Conservation (phyloP, 2,113 vertebrate species). For the Saccopteryx leptura region DNA sequence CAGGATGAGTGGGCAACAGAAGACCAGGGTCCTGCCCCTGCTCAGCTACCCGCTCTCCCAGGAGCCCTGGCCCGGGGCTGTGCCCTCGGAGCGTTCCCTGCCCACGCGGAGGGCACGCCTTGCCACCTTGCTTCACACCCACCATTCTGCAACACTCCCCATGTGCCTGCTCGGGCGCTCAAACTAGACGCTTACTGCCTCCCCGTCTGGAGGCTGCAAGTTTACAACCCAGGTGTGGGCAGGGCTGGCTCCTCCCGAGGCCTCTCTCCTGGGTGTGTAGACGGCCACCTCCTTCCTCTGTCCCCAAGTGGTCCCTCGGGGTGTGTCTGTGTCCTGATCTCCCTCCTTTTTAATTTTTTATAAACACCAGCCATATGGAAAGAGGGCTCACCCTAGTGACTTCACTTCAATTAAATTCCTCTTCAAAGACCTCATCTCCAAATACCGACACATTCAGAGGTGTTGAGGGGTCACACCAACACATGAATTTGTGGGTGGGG, state of each 20-base stretch:
- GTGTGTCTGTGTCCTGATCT: background rate
- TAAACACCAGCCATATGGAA: background rate
- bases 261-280: background rate
- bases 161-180: background rate
- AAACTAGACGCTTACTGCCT: fast-evolving
- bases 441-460: background rate
- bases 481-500: background rate
- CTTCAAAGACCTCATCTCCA: background rate
- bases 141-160: fast-evolving
- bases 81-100: background rate
- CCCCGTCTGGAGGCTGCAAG: background rate
- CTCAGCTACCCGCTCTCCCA: background rate
- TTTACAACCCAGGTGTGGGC: fast-evolving
- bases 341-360: background rate
- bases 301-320: background rate
- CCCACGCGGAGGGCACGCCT: fast-evolving
- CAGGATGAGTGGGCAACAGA: background rate
- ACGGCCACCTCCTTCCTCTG: fast-evolving
- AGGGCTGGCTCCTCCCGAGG: fast-evolving
- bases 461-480: background rate
- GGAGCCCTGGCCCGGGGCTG: background rate
- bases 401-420: background rate
- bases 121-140: background rate
- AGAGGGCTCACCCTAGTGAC: fast-evolving
- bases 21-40: background rate